Percentiles rank a stretch among this genome's conserved stretches.
These are phyloP conservation scores for Drosophila leontia DNA, from an alignment of 1,140 invertebrate species.

Conservation along the genomic window DNA sequence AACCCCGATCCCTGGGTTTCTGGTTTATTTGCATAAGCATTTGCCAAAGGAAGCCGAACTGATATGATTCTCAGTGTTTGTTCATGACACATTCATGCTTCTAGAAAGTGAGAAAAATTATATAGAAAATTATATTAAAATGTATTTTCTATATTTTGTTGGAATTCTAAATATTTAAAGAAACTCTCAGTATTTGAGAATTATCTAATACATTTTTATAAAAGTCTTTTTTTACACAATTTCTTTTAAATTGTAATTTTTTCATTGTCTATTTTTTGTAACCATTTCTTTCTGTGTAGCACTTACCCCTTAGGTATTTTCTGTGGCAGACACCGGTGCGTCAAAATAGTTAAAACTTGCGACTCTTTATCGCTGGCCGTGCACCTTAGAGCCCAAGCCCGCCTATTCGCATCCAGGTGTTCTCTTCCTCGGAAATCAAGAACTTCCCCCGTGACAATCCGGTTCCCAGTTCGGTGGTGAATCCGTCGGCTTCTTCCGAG, in stretches of 20 bases:
- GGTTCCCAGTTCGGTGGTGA: slow-evolving; percentile 34
- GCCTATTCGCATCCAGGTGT: slow-evolving; percentile 66
- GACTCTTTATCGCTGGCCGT: slow-evolving; percentile 40
- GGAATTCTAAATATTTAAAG: too few relatives aligned
- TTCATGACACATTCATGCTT: slow-evolving; percentile 36
- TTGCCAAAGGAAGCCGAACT: slow-evolving; percentile 55
- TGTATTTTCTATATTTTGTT: too few relatives aligned
- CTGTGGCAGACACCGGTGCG: slow-evolving; percentile 69
- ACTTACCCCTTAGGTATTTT: slow-evolving; percentile 21
- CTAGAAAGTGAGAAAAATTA: not conserved
- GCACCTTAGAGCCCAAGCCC: slow-evolving; percentile 62
- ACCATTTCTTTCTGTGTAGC: not conserved
- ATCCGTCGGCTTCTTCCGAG: slow-evolving; percentile 8
- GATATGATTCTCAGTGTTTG: slow-evolving; percentile 63
- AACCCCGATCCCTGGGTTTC: slow-evolving; percentile 26
- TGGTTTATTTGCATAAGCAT: slow-evolving; percentile 61
- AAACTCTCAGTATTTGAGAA: not conserved
- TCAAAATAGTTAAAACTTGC: slow-evolving; percentile 73
- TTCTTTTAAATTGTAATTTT: not conserved
- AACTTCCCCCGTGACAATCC: slow-evolving; percentile 70
- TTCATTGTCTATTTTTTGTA: not conserved
- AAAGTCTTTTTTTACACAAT: not conserved
- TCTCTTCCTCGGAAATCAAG: slow-evolving; percentile 61
- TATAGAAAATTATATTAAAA: not conserved
- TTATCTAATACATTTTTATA: too few relatives aligned